Conservation (phyloP, 2,113 vertebrate genomes). For the Xenopus tropicalis region UCB_Xtro_10.0 CM004443.2:52374001-52374500, state of each 20-base stretch:
- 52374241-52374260: slow-evolving; percentile 42
- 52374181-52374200: slow-evolving; percentile 41
- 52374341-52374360: background rate
- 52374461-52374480: too few relatives aligned
- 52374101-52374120: slow-evolving; percentile 3
- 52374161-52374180: slow-evolving; percentile 38
- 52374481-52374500: too few relatives aligned
- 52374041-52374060: slow-evolving; percentile 3
- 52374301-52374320: slow-evolving; percentile 17
- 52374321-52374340: background rate
- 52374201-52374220: slow-evolving; percentile 24
- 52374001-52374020: slow-evolving; percentile 5
- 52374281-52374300: slow-evolving; percentile 39
- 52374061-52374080: slow-evolving; percentile 24
- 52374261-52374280: slow-evolving; percentile 12
- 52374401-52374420: background rate
- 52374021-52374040: slow-evolving; percentile 10
- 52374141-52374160: slow-evolving; percentile 36
- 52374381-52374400: background rate
- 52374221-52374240: slow-evolving; percentile 34
- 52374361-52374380: background rate
- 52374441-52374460: too few relatives aligned
- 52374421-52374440: background rate
- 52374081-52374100: slow-evolving; percentile 6
- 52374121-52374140: slow-evolving; percentile 27